Conservation (phyloP, 2,888 invertebrate species). For the Pseudococcus viburni region DNA sequence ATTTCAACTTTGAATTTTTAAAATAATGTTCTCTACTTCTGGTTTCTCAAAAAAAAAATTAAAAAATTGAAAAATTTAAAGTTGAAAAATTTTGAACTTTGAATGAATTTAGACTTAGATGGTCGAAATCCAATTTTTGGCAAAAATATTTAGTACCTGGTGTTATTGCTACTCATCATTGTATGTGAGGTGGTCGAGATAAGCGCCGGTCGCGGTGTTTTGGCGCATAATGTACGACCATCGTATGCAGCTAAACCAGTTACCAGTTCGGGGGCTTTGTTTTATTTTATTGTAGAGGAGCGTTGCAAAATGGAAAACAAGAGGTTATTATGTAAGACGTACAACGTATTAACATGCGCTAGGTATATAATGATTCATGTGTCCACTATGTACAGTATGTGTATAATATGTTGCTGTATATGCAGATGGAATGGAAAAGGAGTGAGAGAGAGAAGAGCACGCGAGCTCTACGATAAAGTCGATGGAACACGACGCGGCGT, state of each 20-base stretch:
- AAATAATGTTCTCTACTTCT: too few relatives aligned
- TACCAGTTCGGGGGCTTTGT: slow-evolving; percentile 11
- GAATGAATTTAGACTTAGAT: too few relatives aligned
- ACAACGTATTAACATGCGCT: neutral
- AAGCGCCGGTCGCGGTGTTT: neutral
- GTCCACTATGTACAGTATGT: neutral
- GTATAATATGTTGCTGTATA: neutral
- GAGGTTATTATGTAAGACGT: slow-evolving; percentile 1
- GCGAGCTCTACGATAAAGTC: slow-evolving; percentile 11
- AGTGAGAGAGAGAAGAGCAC: slow-evolving; percentile 6
- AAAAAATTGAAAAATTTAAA: too few relatives aligned
- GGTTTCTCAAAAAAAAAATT: too few relatives aligned
- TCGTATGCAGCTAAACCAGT: neutral
- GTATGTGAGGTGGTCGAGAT: neutral
- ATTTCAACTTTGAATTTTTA: too few relatives aligned
- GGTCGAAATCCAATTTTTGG: too few relatives aligned
- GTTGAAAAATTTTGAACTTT: too few relatives aligned
- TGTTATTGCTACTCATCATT: neutral
- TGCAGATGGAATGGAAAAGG: neutral
- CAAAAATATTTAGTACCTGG: neutral
- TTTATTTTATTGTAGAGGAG: neutral
- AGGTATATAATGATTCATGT: neutral
- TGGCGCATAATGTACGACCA: neutral
- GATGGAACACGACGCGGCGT: slow-evolving; percentile 12
- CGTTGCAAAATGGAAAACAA: slow-evolving; percentile 21